Conservation (phyloP, 2,797 vertebrate species). For the Crax fasciolata region DNA sequence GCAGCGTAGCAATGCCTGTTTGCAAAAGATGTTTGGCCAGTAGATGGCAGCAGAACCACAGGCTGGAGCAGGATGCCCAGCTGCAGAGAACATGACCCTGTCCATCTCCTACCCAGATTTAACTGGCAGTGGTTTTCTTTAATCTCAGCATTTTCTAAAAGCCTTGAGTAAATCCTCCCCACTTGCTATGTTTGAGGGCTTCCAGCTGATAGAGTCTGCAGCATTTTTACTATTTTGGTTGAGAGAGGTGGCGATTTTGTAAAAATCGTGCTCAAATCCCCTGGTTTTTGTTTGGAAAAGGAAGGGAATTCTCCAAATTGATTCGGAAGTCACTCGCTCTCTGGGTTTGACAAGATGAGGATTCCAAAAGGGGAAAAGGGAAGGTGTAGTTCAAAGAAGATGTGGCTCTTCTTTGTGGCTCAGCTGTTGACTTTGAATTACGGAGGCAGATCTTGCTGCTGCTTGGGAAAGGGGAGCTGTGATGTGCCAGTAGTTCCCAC, state of each 20-base stretch:
- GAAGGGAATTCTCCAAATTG: background rate
- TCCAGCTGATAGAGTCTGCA: background rate
- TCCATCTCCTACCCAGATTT: background rate
- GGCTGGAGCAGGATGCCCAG: background rate
- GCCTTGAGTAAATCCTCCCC: background rate
- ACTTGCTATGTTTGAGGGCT: background rate
- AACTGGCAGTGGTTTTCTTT: background rate
- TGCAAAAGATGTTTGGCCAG: constrained; percentile 8
- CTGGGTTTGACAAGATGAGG: background rate
- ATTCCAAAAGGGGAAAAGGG: background rate
- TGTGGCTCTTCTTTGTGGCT: background rate
- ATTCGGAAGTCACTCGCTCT: background rate
- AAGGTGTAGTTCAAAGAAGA: background rate
- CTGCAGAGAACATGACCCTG: background rate
- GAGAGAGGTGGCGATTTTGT: background rate
- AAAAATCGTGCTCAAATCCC: background rate
- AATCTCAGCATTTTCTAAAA: constrained; percentile 30
- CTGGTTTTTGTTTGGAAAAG: constrained; percentile 1
- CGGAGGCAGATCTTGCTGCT: background rate
- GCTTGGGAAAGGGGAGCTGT: background rate
- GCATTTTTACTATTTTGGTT: background rate
- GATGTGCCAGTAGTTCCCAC: background rate
- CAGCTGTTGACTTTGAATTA: background rate
- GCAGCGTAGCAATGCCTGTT: background rate
- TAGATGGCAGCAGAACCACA: constrained; percentile 63